Evolutionary conservation across 2,888 invertebrate species (phyloP), one percentile per base, ranked within the genome.

Genomic region (Calliopum simillimum): DNA sequence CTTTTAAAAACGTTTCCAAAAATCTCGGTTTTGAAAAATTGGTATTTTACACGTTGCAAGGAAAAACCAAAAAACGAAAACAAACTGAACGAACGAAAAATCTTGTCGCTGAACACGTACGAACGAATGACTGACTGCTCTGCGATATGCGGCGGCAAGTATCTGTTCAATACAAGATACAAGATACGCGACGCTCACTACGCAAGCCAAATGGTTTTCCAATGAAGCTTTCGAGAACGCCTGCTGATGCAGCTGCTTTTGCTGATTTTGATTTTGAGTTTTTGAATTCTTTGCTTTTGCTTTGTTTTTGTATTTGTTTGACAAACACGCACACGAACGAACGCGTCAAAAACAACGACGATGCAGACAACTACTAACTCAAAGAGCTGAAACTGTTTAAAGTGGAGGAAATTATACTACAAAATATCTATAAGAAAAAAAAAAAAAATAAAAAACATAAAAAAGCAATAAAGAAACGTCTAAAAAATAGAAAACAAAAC

Each of bases 21-120:
- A 33, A 33, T 33, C 33, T 53, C 51, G 64, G 41, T 41, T 41
- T 33, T n/a, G 56, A 44, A 55, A n/a, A 33, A 33, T 33, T 33
- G 5, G 33, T 33, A 11, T n/a, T n/a, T n/a, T 21, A 16, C 46
- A 56, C 46, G 58, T 23, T 47, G 46, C 25, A 47, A 66, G 56
- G 66, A 46, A 46, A 44, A 55, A 65, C 65, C 44, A 33, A 33
- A 65, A 65, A 65, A 23, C 46, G 61, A 44, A 61, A 61, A 25
- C 56, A 25, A 56, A 66, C 66, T 66, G 56, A 66, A 66, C 56
- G 66, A 19, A 47, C 25, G 58, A 56, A 66, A 66, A 25, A 33
- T 33, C 46, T 44, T 56, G 33, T 47, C 56, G 66, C 56, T 66
- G 56, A 46, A 47, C 58, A 19, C 33, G 33, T 25, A 56, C 33